phyloP scores from a whole-genome alignment of 2,888 invertebrate species.

The Cataglyphis cursor region DNA sequence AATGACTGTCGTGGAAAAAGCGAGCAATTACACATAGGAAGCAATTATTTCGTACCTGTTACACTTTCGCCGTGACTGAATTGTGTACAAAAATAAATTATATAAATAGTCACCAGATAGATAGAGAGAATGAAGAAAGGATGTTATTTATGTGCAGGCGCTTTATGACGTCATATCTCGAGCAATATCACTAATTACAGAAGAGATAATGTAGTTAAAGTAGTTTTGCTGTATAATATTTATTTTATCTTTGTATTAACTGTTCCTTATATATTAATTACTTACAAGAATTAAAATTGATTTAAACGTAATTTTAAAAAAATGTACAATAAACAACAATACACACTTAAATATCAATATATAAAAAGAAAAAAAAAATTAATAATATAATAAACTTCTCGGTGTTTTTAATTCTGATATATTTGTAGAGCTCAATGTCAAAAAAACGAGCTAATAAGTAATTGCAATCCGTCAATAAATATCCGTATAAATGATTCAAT shows the following conservation, averaged over 20 bases:
- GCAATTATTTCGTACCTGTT: conserved; percentile 58
- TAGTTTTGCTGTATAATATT: not conserved
- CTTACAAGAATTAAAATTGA: not conserved
- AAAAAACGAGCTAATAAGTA: conserved; percentile 21
- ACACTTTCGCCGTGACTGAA: conserved; percentile 44
- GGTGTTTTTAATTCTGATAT: conserved; percentile 7
- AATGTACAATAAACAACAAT: not conserved
- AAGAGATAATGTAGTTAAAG: not conserved
- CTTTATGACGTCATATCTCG: not conserved
- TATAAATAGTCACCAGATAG: conserved; percentile 28
- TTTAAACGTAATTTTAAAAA: not conserved
- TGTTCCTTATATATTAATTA: not conserved
- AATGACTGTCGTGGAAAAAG: conserved; percentile 59
- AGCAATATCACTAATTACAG: not conserved
- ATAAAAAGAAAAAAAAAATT: not conserved
- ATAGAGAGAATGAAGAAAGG: conserved; percentile 35
- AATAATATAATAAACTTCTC: conserved; percentile 8
- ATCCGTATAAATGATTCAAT: conserved; percentile 35
- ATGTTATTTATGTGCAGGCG: not conserved
- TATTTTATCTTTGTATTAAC: not conserved
- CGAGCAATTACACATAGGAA: conserved; percentile 60
- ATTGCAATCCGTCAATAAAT: conserved; percentile 10
- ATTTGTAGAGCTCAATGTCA: not conserved
- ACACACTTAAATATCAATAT: not conserved
- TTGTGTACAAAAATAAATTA: conserved; percentile 56